A percentile compares a stretch with the other conserved stretches of the same genome.
Conservation (phyloP, 2,888 invertebrate species). For the Trichogramma dendrolimi region DNA sequence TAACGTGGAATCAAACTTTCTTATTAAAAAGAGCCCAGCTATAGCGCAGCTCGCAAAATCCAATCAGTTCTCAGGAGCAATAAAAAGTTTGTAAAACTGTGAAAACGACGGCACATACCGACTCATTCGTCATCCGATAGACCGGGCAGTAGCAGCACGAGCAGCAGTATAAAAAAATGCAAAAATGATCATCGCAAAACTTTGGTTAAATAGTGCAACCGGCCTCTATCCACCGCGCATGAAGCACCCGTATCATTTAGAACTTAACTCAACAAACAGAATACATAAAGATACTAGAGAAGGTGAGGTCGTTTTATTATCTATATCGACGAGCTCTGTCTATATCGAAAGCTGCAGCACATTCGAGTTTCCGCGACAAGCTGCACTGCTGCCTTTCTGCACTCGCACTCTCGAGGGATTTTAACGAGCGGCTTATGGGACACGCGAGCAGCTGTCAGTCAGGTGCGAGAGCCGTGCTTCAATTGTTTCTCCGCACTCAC, state of each 20-base stretch:
- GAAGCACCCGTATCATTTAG: too few relatives aligned
- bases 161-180: too few relatives aligned
- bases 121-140: conserved; percentile 13
- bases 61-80: neutral
- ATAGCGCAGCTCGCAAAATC: neutral
- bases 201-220: neutral
- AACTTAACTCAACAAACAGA: too few relatives aligned
- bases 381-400: too few relatives aligned
- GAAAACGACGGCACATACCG: neutral
- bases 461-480: neutral
- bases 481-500: conserved; percentile 15
- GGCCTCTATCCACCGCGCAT: too few relatives aligned
- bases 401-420: conserved; percentile 9
- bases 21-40: neutral
- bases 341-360: too few relatives aligned
- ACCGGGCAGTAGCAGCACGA: neutral
- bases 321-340: too few relatives aligned
- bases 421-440: conserved; percentile 25
- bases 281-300: too few relatives aligned
- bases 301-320: too few relatives aligned
- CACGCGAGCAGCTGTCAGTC: conserved; percentile 16
- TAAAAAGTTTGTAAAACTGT: neutral
- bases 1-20: neutral
- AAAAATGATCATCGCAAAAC: neutral
- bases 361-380: too few relatives aligned